Conservation (phyloP, 2,888 invertebrate species). For the Mesopsocus fuscifrons region DNA sequence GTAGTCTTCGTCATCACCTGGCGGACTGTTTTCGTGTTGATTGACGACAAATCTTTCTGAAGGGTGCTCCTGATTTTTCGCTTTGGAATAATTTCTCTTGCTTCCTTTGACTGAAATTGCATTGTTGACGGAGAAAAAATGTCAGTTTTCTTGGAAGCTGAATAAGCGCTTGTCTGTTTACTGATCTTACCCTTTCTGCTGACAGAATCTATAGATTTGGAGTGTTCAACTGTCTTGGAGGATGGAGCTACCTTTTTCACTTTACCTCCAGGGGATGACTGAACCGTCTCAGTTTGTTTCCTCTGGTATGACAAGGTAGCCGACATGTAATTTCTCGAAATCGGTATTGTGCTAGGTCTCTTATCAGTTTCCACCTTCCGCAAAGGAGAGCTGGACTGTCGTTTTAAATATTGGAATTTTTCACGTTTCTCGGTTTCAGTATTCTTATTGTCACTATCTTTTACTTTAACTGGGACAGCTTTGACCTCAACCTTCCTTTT, state of each 20-base stretch:
- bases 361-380: not conserved
- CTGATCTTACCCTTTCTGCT: too few species aligned
- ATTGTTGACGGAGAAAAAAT: too few species aligned
- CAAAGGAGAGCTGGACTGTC: not conserved
- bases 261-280: conserved; percentile 7
- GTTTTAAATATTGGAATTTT: not conserved
- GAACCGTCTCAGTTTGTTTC: not conserved
- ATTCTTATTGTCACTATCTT: not conserved
- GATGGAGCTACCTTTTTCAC: not conserved
- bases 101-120: too few species aligned
- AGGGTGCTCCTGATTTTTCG: too few species aligned
- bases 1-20: not conserved
- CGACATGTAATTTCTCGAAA: conserved; percentile 2
- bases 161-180: conserved; percentile 4
- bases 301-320: conserved; percentile 1
- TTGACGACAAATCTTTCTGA: too few species aligned
- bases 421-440: not conserved
- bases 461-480: too few species aligned
- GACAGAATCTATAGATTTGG: too few species aligned
- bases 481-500: too few species aligned
- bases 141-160: not conserved
- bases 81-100: too few species aligned
- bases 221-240: too few species aligned
- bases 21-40: not conserved
- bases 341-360: not conserved